A percentile compares a stretch with the other conserved stretches of the same genome.
Conservation (phyloP, 2,888 invertebrate genomes). For the Dryadula phaetusa region DNA sequence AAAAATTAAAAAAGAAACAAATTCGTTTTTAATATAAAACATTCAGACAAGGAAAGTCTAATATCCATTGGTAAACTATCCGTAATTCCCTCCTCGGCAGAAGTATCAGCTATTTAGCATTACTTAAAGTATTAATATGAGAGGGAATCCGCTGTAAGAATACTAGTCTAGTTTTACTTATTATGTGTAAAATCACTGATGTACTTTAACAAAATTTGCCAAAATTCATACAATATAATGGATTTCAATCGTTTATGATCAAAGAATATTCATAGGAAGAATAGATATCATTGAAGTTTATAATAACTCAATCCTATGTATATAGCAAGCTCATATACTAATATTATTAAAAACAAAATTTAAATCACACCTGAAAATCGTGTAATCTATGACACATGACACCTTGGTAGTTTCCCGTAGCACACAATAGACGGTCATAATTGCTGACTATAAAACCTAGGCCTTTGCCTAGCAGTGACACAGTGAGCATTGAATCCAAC, state of each 20-base stretch:
- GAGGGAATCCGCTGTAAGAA: too few species aligned
- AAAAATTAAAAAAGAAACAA: too few species aligned
- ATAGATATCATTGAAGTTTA: not conserved
- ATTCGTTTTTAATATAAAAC: too few species aligned
- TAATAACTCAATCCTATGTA: not conserved
- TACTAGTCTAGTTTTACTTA: too few species aligned
- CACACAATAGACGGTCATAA: slow-evolving; percentile 58
- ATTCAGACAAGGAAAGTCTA: too few species aligned
- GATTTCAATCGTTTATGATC: not conserved
- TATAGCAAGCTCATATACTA: not conserved
- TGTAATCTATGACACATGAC: slow-evolving; percentile 34
- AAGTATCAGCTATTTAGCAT: too few species aligned
- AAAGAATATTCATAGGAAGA: not conserved
- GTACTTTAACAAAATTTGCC: too few species aligned
- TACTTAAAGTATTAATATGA: too few species aligned
- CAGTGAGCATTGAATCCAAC: slow-evolving; percentile 47
- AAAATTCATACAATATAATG: not conserved
- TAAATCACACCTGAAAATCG: not conserved
- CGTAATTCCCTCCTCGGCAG: too few species aligned
- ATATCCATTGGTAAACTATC: too few species aligned
- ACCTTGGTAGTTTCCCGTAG: slow-evolving; percentile 69
- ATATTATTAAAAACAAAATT: not conserved
- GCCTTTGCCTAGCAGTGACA: slow-evolving; percentile 45
- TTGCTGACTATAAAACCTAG: slow-evolving; percentile 61
- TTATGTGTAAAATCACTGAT: too few species aligned